Conservation (phyloP, 2,113 vertebrate species). For the Calyptommatus sinebrachiatus region DNA sequence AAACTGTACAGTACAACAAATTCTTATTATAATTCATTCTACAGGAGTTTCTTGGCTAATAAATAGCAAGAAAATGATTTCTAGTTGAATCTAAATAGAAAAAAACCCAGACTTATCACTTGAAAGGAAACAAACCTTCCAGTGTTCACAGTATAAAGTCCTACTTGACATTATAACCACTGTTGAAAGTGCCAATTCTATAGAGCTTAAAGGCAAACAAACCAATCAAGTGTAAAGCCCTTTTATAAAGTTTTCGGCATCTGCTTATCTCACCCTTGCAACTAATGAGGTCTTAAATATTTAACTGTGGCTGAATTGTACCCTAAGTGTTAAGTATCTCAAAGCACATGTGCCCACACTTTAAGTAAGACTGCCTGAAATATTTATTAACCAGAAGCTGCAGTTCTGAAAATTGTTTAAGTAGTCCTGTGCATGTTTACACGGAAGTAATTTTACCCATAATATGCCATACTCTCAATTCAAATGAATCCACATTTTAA, state of each 20-base stretch:
- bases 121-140: background rate
- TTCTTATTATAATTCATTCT: background rate
- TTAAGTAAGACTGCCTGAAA: background rate
- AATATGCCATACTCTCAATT: no score
- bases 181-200: background rate
- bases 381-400: background rate
- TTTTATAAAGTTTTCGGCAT: background rate
- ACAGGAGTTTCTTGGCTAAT: background rate
- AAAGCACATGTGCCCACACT: background rate
- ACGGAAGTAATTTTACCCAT: background rate
- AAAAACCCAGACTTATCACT: background rate
- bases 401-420: background rate
- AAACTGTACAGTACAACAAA: background rate
- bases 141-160: background rate
- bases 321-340: background rate
- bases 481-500: no score
- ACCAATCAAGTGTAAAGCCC: background rate
- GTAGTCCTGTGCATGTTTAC: background rate
- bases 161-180: background rate
- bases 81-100: background rate
- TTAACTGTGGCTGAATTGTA: background rate
- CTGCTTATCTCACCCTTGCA: background rate
- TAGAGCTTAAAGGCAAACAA: background rate
- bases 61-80: background rate
- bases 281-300: background rate